Conservation (phyloP, 1,140 invertebrate species). For the Halesus radiatus region DNA sequence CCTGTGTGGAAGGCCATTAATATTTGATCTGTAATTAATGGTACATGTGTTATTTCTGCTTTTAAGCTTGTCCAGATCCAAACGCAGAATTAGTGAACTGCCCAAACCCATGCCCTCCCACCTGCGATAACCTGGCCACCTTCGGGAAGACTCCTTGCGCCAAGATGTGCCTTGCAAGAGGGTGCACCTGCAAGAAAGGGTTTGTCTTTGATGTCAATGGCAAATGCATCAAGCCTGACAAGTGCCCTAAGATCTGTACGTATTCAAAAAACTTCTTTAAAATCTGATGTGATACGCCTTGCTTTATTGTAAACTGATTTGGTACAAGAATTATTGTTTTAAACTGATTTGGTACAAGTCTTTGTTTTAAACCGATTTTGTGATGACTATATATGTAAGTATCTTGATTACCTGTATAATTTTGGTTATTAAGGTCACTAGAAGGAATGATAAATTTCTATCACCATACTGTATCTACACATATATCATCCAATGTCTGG, state of each 20-base stretch:
- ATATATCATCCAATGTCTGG: no score
- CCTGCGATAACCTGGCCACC: constrained; percentile 15
- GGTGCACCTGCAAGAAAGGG: constrained; percentile 22
- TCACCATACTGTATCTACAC: no score
- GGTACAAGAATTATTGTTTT: no score
- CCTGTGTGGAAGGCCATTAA: background rate
- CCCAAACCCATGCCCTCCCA: constrained; percentile 39
- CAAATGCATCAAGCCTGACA: constrained; percentile 12
- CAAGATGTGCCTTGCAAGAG: background rate
- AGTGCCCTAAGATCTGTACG: constrained; percentile 25
- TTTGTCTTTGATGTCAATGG: background rate
- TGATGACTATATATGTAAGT: no score
- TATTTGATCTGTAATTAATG: background rate
- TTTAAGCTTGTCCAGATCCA: constrained; percentile 38
- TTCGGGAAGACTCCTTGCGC: background rate
- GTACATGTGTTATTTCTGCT: background rate
- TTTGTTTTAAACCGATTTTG: no score
- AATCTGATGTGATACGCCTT: no score
- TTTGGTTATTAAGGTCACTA: no score
- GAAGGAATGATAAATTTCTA: no score
- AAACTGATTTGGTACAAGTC: no score
- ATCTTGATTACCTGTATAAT: no score
- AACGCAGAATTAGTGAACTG: constrained; percentile 30
- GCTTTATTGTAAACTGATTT: no score
- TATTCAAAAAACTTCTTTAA: no score